Base-by-base conservation (phyloP, 2,888 invertebrate species). In the Callosobruchus maculatus region DNA sequence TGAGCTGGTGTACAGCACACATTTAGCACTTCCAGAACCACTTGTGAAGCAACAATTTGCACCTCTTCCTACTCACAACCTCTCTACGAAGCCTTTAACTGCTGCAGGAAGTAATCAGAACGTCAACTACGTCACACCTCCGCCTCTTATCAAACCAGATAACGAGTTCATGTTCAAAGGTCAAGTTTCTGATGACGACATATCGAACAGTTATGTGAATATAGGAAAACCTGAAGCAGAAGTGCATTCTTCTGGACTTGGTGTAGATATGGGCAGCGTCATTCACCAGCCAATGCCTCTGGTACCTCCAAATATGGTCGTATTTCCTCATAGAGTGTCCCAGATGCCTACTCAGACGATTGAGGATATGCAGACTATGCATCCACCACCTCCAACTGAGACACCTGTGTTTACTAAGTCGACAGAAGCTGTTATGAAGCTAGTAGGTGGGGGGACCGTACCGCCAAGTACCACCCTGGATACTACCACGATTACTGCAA, bases 321-420 rank as follows among this genome's bases (percentile, higher is more conserved):
- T 76, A 21, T 76, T 77, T 21, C 75, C 71, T 0, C 4, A 31
- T 21, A 70, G 71, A 68, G 84, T 68, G 4, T 21, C 72, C 9
- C 22, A 74, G 0, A 75, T 75, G 31, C 74, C 84, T 7, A 76
- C 84, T 70, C 82, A 83, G 75, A 84, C 82, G 7, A 74, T 90
- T 76, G 87, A 89, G 82, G 88, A 88, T 20, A 90, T 91, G 90
- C 90, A 91, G 85, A 90, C 89, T n/a, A 89, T 91, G 90, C 90
- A 89, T 79, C 90, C 91, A 2, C 90, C 91, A 49, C 89, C 90
- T 2, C 83, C 86, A 0, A 79, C 79, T 20, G 82, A 84, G 21
- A 79, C 74, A 71, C 81, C 82, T 13, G 68, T 80, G 21, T 82
- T 78, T 72, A 77, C 75, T 21, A 78, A 79, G 77, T 74, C 79